A percentile compares a stretch with the other conserved stretches of the same genome.
These are phyloP conservation scores for Vespertilio murinus DNA, from an alignment of 2,797 vertebrate species.

Conservation along the genomic window DNA sequence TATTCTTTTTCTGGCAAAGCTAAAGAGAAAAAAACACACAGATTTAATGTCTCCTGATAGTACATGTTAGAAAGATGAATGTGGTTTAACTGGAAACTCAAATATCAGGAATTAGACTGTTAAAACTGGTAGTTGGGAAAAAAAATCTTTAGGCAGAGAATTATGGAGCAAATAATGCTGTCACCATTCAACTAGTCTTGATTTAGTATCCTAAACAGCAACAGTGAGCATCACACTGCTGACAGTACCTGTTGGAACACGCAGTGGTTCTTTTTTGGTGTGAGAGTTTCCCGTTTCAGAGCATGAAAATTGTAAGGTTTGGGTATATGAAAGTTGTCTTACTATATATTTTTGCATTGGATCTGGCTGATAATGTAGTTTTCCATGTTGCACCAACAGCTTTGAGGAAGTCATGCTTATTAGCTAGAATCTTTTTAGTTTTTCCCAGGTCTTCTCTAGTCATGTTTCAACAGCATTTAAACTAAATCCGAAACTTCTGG, in stretches of 20 bases:
- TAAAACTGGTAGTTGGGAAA: neutral
- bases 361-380: neutral
- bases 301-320: neutral
- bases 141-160: neutral
- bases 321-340: neutral
- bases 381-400: neutral
- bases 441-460: neutral
- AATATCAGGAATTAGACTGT: constrained; percentile 3
- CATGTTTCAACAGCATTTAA: neutral
- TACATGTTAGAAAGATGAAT: neutral
- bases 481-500: neutral
- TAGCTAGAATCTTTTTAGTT: neutral
- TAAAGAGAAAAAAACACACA: neutral
- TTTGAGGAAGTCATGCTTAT: neutral
- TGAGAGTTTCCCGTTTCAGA: constrained; percentile 9
- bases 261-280: neutral
- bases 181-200: neutral
- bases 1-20: constrained; percentile 48
- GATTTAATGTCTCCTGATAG: neutral
- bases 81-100: constrained; percentile 6
- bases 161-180: neutral
- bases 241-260: neutral
- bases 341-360: neutral
- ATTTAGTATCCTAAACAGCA: neutral
- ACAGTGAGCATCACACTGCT: neutral